Base-by-base conservation (phyloP, 2,797 vertebrate genomes). In the Australoheros facetus region DNA sequence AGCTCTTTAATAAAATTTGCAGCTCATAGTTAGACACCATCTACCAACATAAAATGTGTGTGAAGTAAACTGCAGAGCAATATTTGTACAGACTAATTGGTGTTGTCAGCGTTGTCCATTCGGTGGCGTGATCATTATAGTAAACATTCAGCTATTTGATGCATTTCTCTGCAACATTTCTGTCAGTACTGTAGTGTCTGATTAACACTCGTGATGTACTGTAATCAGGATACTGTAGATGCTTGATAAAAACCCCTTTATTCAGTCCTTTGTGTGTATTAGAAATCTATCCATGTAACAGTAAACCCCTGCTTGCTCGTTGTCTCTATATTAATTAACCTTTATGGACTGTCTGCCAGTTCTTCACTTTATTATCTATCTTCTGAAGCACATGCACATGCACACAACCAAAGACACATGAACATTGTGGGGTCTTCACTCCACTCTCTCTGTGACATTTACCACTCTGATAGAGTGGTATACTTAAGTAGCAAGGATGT, bases 321-420 rank as follows among this genome's bases (percentile, higher is more conserved):
- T 91, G 85, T 87, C 91, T 94, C 90, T 89, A 88, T 94, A 92
- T 94, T 95, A 95, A 96, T 96, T 95, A 95, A 95, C 94, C 93
- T 95, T 95, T 92, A 94, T 94, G 93, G 90, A 93, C 94, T 94
- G 89, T 91, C 90, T 90, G 89, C 89, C 76, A 87, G 88, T 89
- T 93, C 88, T 86, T 92, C 85, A 87, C 88, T 92, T 91, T 83
- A 84, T 85, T 88, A 80, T 88, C 86, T 86, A 75, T 88, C 83
- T 82, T 89, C 82, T 89, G 55, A 77, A 55, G 75, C 42, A 73
- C 73, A 30, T 69, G 53, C 14, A 32, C 58, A 56, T 74, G 59
- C 71, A 51, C 56, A 62, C 80, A 77, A 48, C 62, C 39, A 34
- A 56, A 74, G 0, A 19, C 76, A 66, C 78, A 62, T 9, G 54